Conservation (phyloP, 2,113 vertebrate genomes). For the Hemichromis elongatus region DNA sequence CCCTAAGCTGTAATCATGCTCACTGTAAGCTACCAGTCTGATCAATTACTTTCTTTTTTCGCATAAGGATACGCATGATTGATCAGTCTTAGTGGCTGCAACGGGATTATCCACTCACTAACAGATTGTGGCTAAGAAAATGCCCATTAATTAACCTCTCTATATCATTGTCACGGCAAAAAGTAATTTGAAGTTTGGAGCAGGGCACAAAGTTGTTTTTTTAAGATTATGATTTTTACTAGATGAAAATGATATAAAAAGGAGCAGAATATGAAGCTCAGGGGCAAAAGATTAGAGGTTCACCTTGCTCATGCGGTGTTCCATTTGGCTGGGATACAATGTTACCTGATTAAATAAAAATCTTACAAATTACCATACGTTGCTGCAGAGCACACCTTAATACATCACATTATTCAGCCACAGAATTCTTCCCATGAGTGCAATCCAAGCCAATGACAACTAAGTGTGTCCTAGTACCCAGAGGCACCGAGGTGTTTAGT, state of each 20-base stretch:
- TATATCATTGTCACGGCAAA: neutral
- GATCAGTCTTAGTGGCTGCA: neutral
- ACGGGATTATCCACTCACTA: neutral
- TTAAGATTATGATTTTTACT: neutral
- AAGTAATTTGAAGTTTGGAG: conserved; percentile 15
- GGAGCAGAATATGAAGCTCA: neutral
- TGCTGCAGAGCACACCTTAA: conserved; percentile 55
- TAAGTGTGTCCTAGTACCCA: conserved; percentile 45
- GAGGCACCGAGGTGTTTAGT: conserved; percentile 54
- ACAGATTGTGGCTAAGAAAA: conserved; percentile 14
- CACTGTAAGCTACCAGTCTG: neutral
- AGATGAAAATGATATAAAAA: conserved; percentile 7
- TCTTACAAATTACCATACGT: conserved; percentile 58
- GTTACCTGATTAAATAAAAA: conserved; percentile 63
- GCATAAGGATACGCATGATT: neutral
- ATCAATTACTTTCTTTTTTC: neutral
- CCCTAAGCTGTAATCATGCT: neutral
- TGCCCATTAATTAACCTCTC: conserved; percentile 33
- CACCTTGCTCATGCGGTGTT: conserved; percentile 33
- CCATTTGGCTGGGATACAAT: conserved; percentile 39
- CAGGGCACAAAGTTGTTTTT: neutral
- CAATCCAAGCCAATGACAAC: conserved; percentile 61
- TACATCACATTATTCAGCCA: conserved; percentile 58
- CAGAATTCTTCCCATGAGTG: conserved; percentile 50
- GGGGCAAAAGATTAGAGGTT: conserved; percentile 23